A percentile compares a stretch with the other conserved stretches of the same genome.
Conservation (phyloP, 1,140 invertebrate species). For the Drosophila nigrodunni region DNA sequence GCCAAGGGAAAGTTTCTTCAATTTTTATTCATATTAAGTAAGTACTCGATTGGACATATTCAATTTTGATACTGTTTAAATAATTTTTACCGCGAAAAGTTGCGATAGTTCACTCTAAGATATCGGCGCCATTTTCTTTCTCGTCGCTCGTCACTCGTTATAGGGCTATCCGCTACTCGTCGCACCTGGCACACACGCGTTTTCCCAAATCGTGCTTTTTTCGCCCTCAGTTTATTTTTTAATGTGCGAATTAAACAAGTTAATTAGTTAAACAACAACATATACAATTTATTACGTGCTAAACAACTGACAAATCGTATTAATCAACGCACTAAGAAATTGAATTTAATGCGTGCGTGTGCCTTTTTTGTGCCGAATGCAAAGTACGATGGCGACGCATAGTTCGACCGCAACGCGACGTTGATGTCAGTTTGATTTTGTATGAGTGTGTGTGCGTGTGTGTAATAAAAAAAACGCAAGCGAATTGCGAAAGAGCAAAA, state of each 20-base stretch:
- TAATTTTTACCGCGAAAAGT: background rate
- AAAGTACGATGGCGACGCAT: constrained; percentile 55
- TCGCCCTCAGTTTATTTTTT: constrained; percentile 58
- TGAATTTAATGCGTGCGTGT: constrained; percentile 34
- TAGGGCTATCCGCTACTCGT: constrained; percentile 48
- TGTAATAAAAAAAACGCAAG: constrained; percentile 54
- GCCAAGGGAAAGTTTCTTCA: too few species aligned
- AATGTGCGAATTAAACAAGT: constrained; percentile 49
- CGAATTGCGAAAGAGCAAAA: constrained; percentile 66
- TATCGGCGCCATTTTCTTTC: constrained; percentile 57
- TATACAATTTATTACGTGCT: constrained; percentile 6
- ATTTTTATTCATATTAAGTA: too few species aligned
- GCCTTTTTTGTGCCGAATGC: constrained; percentile 46
- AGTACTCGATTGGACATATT: too few species aligned
- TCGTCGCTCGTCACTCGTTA: constrained; percentile 47
- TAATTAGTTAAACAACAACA: constrained; percentile 33
- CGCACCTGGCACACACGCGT: constrained; percentile 69
- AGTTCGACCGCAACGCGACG: constrained; percentile 49
- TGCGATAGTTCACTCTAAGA: constrained; percentile 22
- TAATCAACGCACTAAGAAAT: constrained; percentile 3
- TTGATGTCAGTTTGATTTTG: constrained; percentile 41
- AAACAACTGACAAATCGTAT: background rate
- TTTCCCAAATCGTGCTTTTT: constrained; percentile 76
- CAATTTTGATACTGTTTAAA: too few species aligned
- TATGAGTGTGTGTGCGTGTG: constrained; percentile 42